phyloP scores from a whole-genome alignment of 2,888 invertebrate genomes.

The Bellardia pandia region DNA sequence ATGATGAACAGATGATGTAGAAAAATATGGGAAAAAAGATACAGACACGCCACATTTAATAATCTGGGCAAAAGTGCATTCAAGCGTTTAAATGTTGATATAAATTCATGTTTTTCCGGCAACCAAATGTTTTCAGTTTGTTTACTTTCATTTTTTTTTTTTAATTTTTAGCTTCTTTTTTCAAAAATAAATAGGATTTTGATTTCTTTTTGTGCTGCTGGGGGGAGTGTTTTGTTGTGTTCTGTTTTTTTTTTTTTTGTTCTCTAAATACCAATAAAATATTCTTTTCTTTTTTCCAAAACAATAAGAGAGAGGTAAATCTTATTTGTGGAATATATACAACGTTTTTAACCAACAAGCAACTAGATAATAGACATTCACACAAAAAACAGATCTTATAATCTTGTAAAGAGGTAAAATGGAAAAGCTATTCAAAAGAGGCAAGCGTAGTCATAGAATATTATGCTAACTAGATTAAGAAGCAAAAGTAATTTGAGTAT shows the following conservation, averaged over 20 bases:
- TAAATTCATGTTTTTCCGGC: conserved; percentile 31
- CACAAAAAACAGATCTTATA: conserved; percentile 19
- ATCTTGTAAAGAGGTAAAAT: conserved; percentile 25
- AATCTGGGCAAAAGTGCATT: conserved; percentile 21
- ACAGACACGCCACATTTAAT: background rate
- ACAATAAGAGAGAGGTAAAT: background rate
- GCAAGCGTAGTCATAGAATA: background rate
- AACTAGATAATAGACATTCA: background rate
- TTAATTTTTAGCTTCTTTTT: too few relatives aligned
- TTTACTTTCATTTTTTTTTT: background rate
- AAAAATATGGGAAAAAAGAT: background rate
- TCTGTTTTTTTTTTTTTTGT: background rate
- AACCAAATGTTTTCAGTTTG: conserved; percentile 9
- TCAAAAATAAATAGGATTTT: conserved; percentile 27
- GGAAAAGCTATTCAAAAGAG: background rate
- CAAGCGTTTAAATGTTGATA: conserved; percentile 45
- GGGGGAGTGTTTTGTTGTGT: background rate
- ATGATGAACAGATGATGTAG: conserved; percentile 1
- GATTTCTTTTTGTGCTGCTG: background rate
- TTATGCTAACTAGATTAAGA: conserved; percentile 34
- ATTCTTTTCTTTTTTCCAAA: background rate
- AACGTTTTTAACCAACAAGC: too few relatives aligned
- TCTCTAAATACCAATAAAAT: background rate
- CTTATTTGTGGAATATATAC: background rate
- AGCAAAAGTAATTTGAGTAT: conserved; percentile 12